Percentiles rank a stretch among this genome's conserved stretches.
phyloP scores from a whole-genome alignment of 2,113 vertebrate genomes.

The Campylomormyrus tamandua region DNA sequence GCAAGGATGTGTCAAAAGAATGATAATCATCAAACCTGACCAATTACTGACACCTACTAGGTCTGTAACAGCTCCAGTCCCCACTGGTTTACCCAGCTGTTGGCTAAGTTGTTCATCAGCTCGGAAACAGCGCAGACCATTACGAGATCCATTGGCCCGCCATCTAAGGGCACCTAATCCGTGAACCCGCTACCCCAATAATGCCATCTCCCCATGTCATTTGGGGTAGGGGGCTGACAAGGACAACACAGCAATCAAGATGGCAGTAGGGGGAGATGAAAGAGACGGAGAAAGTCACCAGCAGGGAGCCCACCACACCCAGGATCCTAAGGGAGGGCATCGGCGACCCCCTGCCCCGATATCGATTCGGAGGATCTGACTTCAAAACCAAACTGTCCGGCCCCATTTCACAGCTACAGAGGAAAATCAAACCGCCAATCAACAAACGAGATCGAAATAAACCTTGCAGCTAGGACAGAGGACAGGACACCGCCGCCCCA shows the following conservation, averaged over 20 bases:
- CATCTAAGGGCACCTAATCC: neutral
- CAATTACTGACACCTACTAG: neutral
- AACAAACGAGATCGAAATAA: neutral
- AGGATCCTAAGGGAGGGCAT: neutral
- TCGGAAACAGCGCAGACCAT: neutral
- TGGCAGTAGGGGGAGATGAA: neutral
- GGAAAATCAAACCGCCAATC: neutral
- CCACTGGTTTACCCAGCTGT: neutral
- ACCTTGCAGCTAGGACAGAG: neutral
- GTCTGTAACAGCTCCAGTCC: neutral
- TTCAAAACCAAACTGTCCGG: neutral
- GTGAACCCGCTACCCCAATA: neutral
- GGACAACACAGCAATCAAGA: neutral
- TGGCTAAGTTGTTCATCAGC: neutral
- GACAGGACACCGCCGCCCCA: neutral
- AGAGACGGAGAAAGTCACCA: neutral
- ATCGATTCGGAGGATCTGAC: neutral
- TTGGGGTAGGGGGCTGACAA: neutral
- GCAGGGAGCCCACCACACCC: neutral
- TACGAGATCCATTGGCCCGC: neutral
- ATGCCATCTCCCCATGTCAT: neutral
- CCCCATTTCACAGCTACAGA: neutral
- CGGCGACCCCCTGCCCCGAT: neutral
- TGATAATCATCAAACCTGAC: neutral
- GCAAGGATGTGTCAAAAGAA: neutral